These are phyloP conservation scores for Bergia puertoricense DNA, from an alignment of 92 coral and sea anemone genomes.

Conservation along the genomic window DNA sequence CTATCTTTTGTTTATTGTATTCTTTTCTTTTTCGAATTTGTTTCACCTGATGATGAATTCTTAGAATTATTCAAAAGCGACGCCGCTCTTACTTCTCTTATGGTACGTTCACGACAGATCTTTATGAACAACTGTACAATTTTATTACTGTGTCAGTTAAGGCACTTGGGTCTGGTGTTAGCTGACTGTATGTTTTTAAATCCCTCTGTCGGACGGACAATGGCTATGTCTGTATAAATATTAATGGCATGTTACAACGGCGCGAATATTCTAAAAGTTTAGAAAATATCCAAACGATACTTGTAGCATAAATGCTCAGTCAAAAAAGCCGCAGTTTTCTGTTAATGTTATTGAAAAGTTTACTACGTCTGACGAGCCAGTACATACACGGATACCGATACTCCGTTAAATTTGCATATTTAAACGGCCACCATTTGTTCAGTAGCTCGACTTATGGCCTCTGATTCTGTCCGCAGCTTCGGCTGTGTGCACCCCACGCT, in stretches of 20 bases:
- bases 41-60: background rate
- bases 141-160: background rate
- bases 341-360: too few relatives aligned
- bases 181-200: too few relatives aligned
- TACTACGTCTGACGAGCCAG: background rate
- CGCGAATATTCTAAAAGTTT: background rate
- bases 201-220: background rate
- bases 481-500: slow-evolving; percentile 87
- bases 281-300: too few relatives aligned
- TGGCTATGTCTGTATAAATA: too few relatives aligned
- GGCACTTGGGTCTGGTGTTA: background rate
- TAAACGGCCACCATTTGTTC: background rate
- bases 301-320: background rate
- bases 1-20: background rate
- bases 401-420: background rate
- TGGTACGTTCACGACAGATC: background rate
- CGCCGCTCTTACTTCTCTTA: background rate
- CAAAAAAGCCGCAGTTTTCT: too few relatives aligned
- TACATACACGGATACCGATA: background rate
- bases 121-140: background rate
- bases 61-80: background rate
- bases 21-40: background rate
- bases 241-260: background rate
- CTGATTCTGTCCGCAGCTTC: slow-evolving; percentile 81
- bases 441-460: slow-evolving; percentile 43